These are phyloP conservation scores for Caligus rogercresseyi DNA, from an alignment of 1,140 invertebrate genomes.

Conservation along the genomic window DNA sequence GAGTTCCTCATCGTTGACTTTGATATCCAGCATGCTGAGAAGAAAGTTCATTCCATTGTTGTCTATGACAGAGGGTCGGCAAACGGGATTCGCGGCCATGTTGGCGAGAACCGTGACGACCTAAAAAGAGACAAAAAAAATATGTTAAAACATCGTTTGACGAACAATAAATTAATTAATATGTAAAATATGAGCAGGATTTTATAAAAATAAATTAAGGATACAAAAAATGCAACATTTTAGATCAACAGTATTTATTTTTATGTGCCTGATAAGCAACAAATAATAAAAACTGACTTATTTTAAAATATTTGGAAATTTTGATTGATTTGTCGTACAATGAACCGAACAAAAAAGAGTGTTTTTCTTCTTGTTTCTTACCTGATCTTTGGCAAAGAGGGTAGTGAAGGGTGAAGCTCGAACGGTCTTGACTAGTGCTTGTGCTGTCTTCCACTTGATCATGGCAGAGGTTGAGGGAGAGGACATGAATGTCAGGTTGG, in stretches of 20 bases:
- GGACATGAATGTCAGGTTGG: constrained; percentile 67
- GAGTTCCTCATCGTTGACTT: constrained; percentile 29
- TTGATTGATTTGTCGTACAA: too few relatives aligned
- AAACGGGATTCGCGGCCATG: constrained; percentile 45
- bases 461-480: constrained; percentile 42
- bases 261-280: too few relatives aligned
- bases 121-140: neutral
- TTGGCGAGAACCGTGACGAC: constrained; percentile 55
- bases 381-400: constrained; percentile 53
- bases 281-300: too few relatives aligned
- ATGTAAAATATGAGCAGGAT: too few relatives aligned
- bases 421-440: constrained; percentile 31
- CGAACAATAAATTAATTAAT: too few relatives aligned
- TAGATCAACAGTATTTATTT: too few relatives aligned
- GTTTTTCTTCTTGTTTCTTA: too few relatives aligned
- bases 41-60: constrained; percentile 48
- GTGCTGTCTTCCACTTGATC: constrained; percentile 34
- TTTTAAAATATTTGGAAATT: too few relatives aligned
- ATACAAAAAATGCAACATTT: too few relatives aligned
- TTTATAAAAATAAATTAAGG: too few relatives aligned
- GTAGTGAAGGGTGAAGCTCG: constrained; percentile 27
- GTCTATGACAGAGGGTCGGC: constrained; percentile 30
- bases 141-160: neutral
- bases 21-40: constrained; percentile 50
- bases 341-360: too few relatives aligned